phyloP scores from a whole-genome alignment of 1,140 invertebrate genomes.

The Chrysomallon squamiferum region DNA sequence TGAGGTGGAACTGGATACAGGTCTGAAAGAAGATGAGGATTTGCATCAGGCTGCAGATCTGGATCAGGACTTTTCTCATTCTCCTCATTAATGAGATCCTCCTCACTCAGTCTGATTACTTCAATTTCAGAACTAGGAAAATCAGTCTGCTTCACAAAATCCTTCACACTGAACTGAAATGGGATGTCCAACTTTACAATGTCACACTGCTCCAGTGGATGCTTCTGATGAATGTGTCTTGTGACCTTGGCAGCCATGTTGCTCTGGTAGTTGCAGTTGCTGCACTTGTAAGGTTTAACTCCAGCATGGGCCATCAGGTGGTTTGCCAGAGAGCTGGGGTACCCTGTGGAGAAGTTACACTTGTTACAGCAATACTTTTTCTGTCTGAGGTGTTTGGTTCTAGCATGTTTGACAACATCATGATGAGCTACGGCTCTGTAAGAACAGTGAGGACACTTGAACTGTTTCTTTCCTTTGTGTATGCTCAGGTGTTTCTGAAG shows the following conservation, averaged over 20 bases:
- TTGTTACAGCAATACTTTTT: neutral
- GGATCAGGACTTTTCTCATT: too few species aligned
- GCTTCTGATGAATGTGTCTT: neutral
- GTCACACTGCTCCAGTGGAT: neutral
- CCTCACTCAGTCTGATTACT: too few species aligned
- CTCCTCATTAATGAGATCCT: too few species aligned
- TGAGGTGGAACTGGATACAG: too few species aligned
- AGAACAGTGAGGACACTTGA: constrained; percentile 2
- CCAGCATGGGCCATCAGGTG: constrained; percentile 2
- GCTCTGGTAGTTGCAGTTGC: neutral
- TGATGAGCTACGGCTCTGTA: neutral
- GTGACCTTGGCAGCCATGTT: constrained; percentile 1
- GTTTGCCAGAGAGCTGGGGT: neutral
- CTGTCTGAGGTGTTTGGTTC: neutral
- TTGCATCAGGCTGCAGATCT: too few species aligned
- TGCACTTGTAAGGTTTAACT: constrained; percentile 1
- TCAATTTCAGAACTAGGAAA: too few species aligned
- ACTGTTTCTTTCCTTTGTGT: neutral
- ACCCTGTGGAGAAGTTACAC: neutral
- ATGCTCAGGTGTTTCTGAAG: neutral
- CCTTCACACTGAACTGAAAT: too few species aligned
- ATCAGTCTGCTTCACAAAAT: too few species aligned
- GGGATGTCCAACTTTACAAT: too few species aligned
- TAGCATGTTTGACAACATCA: neutral
- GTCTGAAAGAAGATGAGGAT: too few species aligned